Conservation (phyloP, 1,140 invertebrate species). For the Drusus annulatus region DNA sequence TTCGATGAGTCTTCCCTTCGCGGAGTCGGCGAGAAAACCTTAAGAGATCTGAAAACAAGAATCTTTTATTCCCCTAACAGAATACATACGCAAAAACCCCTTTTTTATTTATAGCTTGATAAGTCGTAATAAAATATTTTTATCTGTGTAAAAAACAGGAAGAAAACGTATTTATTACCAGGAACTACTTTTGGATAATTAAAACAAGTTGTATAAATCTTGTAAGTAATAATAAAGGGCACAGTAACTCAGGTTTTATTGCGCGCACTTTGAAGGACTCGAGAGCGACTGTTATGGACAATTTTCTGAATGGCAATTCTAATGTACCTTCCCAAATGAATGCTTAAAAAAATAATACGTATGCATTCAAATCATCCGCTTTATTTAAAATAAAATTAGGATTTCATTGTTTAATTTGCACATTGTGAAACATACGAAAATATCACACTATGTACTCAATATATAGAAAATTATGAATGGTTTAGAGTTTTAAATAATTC, state of each 20-base stretch:
- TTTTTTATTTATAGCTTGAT: constrained; percentile 29
- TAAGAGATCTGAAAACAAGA: not conserved
- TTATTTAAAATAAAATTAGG: too few species aligned
- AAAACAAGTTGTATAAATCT: constrained; percentile 29
- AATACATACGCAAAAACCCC: not conserved
- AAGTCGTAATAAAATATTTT: constrained; percentile 39
- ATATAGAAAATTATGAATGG: too few species aligned
- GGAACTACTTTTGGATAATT: constrained; percentile 33
- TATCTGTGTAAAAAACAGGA: constrained; percentile 20
- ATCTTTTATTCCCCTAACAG: not conserved
- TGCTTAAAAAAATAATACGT: too few species aligned
- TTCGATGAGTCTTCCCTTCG: not conserved
- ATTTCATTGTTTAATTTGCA: too few species aligned
- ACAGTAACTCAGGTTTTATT: constrained; percentile 28
- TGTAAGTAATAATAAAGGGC: constrained; percentile 26
- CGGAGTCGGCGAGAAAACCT: not conserved
- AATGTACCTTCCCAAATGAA: too few species aligned
- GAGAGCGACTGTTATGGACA: not conserved
- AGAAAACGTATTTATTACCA: constrained; percentile 29
- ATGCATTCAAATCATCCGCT: too few species aligned
- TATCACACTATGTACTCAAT: too few species aligned
- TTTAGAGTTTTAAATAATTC: too few species aligned
- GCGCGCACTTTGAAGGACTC: constrained; percentile 11
- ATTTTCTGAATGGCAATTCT: too few species aligned
- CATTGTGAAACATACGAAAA: too few species aligned